These are phyloP conservation scores for Orthosia cruda DNA, from an alignment of 2,888 invertebrate species.

Conservation along the genomic window DNA sequence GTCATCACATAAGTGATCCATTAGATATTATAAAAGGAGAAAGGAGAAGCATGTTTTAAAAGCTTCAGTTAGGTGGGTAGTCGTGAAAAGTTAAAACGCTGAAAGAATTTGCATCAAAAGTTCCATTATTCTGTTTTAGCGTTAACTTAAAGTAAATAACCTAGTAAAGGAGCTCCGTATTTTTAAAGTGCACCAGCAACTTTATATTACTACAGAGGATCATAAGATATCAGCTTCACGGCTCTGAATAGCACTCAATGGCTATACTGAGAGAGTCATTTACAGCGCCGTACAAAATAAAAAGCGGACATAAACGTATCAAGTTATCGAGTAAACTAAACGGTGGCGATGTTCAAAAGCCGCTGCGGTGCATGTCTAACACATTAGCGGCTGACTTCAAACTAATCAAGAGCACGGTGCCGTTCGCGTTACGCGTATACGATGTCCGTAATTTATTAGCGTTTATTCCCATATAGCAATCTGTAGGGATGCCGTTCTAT, in stretches of 20 bases:
- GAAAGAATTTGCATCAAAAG: slow-evolving; percentile 26
- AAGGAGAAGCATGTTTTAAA: neutral
- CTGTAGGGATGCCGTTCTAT: slow-evolving; percentile 90
- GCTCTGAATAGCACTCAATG: slow-evolving; percentile 67
- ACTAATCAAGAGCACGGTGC: slow-evolving; percentile 90
- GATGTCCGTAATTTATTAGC: slow-evolving; percentile 91
- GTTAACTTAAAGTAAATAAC: slow-evolving; percentile 26
- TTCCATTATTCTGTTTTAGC: slow-evolving; percentile 31
- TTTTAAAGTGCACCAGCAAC: slow-evolving; percentile 42
- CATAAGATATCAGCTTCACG: slow-evolving; percentile 70
- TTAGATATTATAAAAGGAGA: neutral
- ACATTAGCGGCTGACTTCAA: slow-evolving; percentile 89
- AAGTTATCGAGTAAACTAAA: slow-evolving; percentile 51
- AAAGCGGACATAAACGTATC: slow-evolving; percentile 48
- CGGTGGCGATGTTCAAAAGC: slow-evolving; percentile 56
- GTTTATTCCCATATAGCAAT: slow-evolving; percentile 91
- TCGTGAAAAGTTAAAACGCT: slow-evolving; percentile 15
- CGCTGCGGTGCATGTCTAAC: slow-evolving; percentile 76
- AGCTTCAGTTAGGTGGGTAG: neutral
- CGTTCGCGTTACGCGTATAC: slow-evolving; percentile 88
- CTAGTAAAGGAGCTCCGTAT: neutral
- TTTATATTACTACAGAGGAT: slow-evolving; percentile 49
- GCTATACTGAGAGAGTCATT: slow-evolving; percentile 58
- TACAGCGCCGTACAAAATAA: slow-evolving; percentile 54
- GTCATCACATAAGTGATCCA: neutral